These are phyloP conservation scores for Acrocephalus scirpaceus DNA, from an alignment of 2,797 vertebrate genomes.

Conservation along the genomic window DNA sequence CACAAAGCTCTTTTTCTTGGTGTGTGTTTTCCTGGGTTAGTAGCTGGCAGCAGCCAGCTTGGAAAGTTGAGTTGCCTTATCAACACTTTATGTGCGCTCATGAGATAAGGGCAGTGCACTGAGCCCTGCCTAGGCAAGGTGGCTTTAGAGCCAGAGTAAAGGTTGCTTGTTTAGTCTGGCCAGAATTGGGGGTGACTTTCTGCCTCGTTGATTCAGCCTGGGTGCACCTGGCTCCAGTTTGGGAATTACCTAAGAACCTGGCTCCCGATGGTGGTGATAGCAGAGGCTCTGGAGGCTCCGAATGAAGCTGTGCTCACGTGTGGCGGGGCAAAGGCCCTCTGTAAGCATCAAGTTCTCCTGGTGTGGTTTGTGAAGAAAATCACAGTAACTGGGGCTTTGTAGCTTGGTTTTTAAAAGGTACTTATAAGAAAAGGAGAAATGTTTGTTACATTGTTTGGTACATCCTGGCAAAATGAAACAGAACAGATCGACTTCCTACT, in stretches of 20 bases:
- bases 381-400: rapidly evolving
- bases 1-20: background rate
- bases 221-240: background rate
- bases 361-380: background rate
- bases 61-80: background rate
- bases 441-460: background rate
- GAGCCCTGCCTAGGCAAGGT: background rate
- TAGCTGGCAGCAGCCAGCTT: background rate
- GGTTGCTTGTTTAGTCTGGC: conserved; percentile 62
- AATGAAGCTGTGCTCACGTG: background rate
- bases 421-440: background rate
- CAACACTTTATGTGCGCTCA: background rate
- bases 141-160: conserved; percentile 45
- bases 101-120: background rate
- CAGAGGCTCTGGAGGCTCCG: rapidly evolving
- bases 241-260: background rate
- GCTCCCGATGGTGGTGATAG: background rate
- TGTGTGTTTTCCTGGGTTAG: background rate
- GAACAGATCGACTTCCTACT: background rate
- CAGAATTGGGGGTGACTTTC: background rate
- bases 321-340: background rate
- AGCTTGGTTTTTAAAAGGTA: background rate
- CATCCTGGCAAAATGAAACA: background rate
- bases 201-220: background rate
- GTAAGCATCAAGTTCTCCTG: background rate